Base-by-base conservation (phyloP, 2,888 invertebrate genomes). In the Brachypalpus laphriformis region DNA sequence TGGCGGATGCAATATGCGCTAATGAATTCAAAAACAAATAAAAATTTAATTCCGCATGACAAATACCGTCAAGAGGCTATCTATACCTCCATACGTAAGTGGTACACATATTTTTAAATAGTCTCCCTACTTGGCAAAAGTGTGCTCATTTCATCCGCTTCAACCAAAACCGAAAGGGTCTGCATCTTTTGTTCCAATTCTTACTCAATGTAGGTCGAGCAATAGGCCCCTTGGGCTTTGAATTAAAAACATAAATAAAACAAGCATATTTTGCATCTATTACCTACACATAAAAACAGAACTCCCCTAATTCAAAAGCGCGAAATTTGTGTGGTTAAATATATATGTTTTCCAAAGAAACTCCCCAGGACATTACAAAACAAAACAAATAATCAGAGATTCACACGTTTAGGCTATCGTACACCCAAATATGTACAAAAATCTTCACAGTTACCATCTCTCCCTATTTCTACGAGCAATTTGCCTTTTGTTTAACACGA, bases 121-220 rank as follows among this genome's bases (percentile, higher is more conserved):
- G n/a, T 28, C 4, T 1, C 1, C 28, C 28, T 6, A 11, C 9
- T 37, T 11, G 11, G 0, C 37, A 37, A n/a, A 3, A 37, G 37
- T 37, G n/a, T n/a, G 9, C 40, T 59, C 59, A 59, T 42, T 59
- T 59, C 34, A 45, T 8, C 45, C 7, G 18, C 8, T 2, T 20
- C 45, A 18, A 18, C 5, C 34, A 22, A 37, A 31, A 20, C 37
- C 25, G 8, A 42, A 63, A 3, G 18, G 14, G 4, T 3, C 11
- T 40, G 8, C 25, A 49, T 61, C 7, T n/a, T 31, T n/a, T 28
- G 45, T 63, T 40, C 16, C 16, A 28, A 31, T 56, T 9, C 40
- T 59, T 9, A 42, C 25, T 59, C 28, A 40, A 80, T 74, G 59
- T 80, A 66, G 80, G 74, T 61, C 80, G 66, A 16, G 65, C 59